Base-by-base conservation (phyloP, 2,113 vertebrate genomes). In the Dunckerocampus dactyliophorus region DNA sequence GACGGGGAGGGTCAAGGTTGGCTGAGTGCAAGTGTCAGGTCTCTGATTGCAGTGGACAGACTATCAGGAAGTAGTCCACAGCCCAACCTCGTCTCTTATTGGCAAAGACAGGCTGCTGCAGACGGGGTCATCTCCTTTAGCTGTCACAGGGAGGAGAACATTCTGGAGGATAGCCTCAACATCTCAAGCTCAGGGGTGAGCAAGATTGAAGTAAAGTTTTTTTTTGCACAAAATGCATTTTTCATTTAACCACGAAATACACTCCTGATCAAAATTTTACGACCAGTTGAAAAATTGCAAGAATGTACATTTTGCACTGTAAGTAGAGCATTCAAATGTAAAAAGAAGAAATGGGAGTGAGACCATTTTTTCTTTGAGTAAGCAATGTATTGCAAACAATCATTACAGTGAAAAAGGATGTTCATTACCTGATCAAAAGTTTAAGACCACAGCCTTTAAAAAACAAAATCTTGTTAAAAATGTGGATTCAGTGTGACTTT, bases 31-130 rank as follows among this genome's bases (percentile, higher is more conserved):
- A 39, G 53, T 74, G 73, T 74, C 65, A 64, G 53, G 73, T 67
- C 58, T 64, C 50, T 85, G 75, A 88, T 69, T 75, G 46, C 66
- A 69, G 61, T 53, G 70, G 80, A 82, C 82, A 80, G 57, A 63
- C 58, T 73, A 72, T 74, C 72, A 65, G 39, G 67, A 75, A 53
- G 66, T 65, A 51, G 22, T 45, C 50, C 64, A 69, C 63, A 70
- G 47, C 43, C 15, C 63, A 63, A 21, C 43, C 59, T 71, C 63
- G 20, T 63, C 58, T 62, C 43, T 72, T 68, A 84, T 72, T 76
- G 76, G 65, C 65, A 65, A 17, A 28, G 69, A 66, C 47, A 52
- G 54, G 59, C 59, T 46, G 63, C 24, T 47, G 57, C 37, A 73
- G 47, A 72, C 57, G 57, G 53, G 68, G 68, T 69, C 63, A 46